A percentile compares a stretch with the other conserved stretches of the same genome.
Conservation (phyloP, 1,140 invertebrate species). For the Acromyrmex echinatior region DNA sequence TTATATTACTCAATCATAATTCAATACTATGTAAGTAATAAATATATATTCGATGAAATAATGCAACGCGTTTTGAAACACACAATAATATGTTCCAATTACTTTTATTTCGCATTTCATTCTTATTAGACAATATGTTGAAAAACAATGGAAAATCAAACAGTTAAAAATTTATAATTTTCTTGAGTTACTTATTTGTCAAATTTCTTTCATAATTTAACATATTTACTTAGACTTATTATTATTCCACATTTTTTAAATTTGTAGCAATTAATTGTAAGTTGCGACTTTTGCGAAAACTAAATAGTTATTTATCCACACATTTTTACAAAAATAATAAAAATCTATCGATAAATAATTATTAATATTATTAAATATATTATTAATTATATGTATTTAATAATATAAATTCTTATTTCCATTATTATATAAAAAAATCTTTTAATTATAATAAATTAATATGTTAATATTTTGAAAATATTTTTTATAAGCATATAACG, state of each 20-base stretch:
- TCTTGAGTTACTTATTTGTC: background rate
- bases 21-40: background rate
- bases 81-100: slow-evolving; percentile 2
- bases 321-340: slow-evolving; percentile 6
- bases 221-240: background rate
- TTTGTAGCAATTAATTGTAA: background rate
- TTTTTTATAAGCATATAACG: background rate
- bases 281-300: background rate
- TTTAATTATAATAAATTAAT: background rate
- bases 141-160: background rate
- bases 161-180: background rate
- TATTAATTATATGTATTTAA: no score
- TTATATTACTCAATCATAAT: background rate
- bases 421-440: background rate
- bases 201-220: background rate
- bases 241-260: background rate
- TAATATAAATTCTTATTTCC: background rate
- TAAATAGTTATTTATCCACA: background rate
- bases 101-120: background rate
- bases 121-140: background rate
- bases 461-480: background rate
- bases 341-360: background rate
- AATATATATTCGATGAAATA: background rate
- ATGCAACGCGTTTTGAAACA: background rate
- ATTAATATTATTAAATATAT: no score